phyloP scores from a whole-genome alignment of 2,888 invertebrate species.

The Meiosimyza platycephala region DNA sequence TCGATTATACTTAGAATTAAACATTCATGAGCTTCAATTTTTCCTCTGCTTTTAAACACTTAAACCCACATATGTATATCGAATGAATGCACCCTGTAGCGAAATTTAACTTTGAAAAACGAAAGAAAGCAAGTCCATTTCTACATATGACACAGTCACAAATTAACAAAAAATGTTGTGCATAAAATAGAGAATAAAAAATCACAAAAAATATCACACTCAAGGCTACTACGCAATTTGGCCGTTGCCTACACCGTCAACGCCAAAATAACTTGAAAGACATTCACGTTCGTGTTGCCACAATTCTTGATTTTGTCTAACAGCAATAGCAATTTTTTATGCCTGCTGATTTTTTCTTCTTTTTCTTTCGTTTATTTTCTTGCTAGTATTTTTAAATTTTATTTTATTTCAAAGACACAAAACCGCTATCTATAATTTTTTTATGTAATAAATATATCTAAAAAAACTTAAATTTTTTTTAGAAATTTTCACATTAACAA shows the following conservation, averaged over 20 bases:
- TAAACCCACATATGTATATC: no score
- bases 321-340: neutral
- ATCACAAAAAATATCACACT: neutral
- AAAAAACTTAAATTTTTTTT: neutral
- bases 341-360: neutral
- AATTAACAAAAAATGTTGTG: no score
- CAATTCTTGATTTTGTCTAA: constrained; percentile 14
- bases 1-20: neutral
- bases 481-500: no score
- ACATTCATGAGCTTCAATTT: neutral
- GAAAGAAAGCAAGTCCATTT: no score
- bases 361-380: neutral
- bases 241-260: neutral
- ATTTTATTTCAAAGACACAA: constrained; percentile 27
- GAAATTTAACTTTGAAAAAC: constrained; percentile 7
- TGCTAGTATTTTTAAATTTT: constrained; percentile 15
- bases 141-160: no score
- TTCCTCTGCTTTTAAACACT: no score
- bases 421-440: neutral
- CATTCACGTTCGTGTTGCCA: neutral
- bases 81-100: no score
- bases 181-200: no score
- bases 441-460: constrained; percentile 16
- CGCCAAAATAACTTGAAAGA: neutral
- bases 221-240: constrained; percentile 30